Percentiles rank a stretch among this genome's conserved stretches.
phyloP scores from a whole-genome alignment of 2,888 invertebrate genomes.

The Scaptomyza caliginosa region DNA sequence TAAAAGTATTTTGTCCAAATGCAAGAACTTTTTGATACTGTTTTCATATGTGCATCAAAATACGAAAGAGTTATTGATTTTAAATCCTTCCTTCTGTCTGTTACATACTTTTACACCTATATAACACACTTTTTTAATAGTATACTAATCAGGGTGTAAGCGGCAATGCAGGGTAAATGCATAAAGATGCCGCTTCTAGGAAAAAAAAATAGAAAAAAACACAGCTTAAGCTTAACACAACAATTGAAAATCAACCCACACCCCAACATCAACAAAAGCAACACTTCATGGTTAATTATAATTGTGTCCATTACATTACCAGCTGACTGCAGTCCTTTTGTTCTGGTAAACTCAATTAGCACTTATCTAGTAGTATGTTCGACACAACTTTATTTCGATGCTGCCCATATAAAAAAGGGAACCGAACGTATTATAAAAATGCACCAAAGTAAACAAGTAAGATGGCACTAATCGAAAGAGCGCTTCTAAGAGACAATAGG shows the following conservation, averaged over 20 bases:
- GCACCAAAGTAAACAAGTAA: background rate
- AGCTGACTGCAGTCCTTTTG: slow-evolving; percentile 67
- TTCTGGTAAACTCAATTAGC: slow-evolving; percentile 68
- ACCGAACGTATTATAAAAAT: slow-evolving; percentile 5
- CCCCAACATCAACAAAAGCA: slow-evolving; percentile 16
- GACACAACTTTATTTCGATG: slow-evolving; percentile 63
- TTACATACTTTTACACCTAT: no score
- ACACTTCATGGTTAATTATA: slow-evolving; percentile 65
- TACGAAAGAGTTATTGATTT: no score
- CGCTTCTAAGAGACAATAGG: background rate
- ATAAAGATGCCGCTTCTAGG: slow-evolving; percentile 55
- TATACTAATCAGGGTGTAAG: no score
- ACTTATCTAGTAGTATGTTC: slow-evolving; percentile 66
- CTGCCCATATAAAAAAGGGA: slow-evolving; percentile 44
- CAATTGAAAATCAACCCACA: slow-evolving; percentile 24
- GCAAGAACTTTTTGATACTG: no score
- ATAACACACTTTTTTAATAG: no score
- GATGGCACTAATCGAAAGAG: background rate
- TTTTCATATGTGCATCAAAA: no score
- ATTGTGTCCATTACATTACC: slow-evolving; percentile 49
- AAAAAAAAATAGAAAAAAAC: slow-evolving; percentile 29
- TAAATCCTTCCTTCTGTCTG: no score
- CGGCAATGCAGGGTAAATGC: slow-evolving; percentile 72
- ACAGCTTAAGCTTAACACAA: slow-evolving; percentile 41
- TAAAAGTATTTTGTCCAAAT: no score